Base-by-base conservation (phyloP, 2,113 vertebrate species). In the Grammatotria lemairii region DNA sequence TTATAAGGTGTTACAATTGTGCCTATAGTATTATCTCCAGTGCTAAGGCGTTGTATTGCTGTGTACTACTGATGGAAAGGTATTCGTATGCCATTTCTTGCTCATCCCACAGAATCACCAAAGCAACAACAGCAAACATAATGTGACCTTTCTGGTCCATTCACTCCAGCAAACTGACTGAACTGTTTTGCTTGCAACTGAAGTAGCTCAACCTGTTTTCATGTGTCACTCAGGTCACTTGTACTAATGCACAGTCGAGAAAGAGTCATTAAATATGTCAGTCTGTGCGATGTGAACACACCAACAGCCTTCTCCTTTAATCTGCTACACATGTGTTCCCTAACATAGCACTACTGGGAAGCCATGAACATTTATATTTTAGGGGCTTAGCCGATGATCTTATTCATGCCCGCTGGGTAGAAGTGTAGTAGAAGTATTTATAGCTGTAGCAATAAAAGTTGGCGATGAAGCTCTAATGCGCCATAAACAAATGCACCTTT, bases 131-230 rank as follows among this genome's bases (percentile, higher is more conserved):
- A 7, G 58, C 31, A 75, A 85, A 89, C 17, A 3, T 45, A 81
- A 55, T 3, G n/a, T 82, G 83, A 86, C 45, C 87, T 75, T 60
- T 68, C 63, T 35, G 19, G 17, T 63, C 75, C 40, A 19, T 49
- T 70, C 57, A 55, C 49, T 86, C 86, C 38, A 70, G 65, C 60
- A 33, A 63, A 82, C 45, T 26, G 0, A 21, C 31, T 80, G 65
- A 86, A 35, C 28, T 83, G 83, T 83, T 86, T 80, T 14, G 31
- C 70, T 79, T 21, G 78, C 12, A 82, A 70, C 82, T 81, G n/a
- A 42, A 91, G 89, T 26, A 42, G 90, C 90, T 87, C 83, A 47
- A 79, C 92, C 91, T 81, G 89, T 85, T 93, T 88, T 21, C 54
- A 33, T 8, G 35, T 45, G 54, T 87, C 73, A 65, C 81, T 87